Evolutionary conservation across 2,113 vertebrate species (phyloP), one percentile per base, ranked within the genome.

Genomic region (Indri indri): DNA sequence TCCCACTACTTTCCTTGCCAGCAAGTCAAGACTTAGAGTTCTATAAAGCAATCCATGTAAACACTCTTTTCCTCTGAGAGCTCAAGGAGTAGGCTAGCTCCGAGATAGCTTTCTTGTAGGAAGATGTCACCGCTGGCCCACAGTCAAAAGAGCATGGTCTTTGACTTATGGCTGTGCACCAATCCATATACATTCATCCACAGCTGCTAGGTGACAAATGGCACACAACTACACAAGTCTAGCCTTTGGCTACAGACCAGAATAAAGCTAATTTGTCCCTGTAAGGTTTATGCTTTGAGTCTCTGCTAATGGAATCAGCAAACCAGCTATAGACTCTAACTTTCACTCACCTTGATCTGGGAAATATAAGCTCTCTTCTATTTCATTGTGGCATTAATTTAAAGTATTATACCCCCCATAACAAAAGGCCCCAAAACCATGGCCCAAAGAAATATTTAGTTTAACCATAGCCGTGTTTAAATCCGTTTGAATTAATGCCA

Each of bases 261-360:
- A 85, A 61, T n/a, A 73, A 50, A 73, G 52, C 34, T 85, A 47
- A 79, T 95, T 90, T 93, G 86, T 95, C 71, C 71, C 85, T 85
- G 1, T 18, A 27, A 88, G 34, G 32, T 82, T 88, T 70, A 40
- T 68, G 52, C 32, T 37, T 82, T 77, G n/a, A 77, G 54, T 81
- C 30, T 96, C 37, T 40, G 6, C 47, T 71, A 82, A 90, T 9
- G 30, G 40, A 59, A 66, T 90, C 88, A 76, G 59, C 80, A 89
- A 61, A 42, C 5, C 40, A 71, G 81, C 76, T 92, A 25, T 9
- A 34, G 68, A 50, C 50, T 34, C 42, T 40, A 52, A 70, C n/a
- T 42, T 76, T 65, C 40, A 74, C 91, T 95, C 73, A 63, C 59
- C 59, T 93, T 85, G 45, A 63, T 70, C 61, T 95, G 86, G 34